A percentile compares a stretch with the other conserved stretches of the same genome.
phyloP scores from a whole-genome alignment of 2,888 invertebrate species.

The Drosophila colorata region DNA sequence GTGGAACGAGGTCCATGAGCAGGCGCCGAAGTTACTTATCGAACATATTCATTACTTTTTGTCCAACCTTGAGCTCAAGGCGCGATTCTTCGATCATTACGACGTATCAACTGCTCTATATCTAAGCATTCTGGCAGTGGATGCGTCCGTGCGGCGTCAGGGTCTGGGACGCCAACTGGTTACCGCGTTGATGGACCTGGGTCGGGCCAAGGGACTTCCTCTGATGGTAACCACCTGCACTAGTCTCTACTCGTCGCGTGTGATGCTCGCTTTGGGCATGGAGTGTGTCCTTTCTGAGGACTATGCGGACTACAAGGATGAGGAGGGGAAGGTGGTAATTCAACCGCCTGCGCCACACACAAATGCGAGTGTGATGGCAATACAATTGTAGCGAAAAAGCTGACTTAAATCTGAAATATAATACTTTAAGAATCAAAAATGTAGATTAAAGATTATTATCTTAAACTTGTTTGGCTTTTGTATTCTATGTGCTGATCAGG shows the following conservation, averaged over 20 bases:
- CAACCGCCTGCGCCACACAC: conserved; percentile 67
- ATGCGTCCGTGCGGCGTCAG: conserved; percentile 49
- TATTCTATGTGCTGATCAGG: no score
- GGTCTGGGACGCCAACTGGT: conserved; percentile 68
- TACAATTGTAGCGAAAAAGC: conserved; percentile 27
- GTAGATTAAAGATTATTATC: no score
- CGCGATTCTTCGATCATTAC: conserved; percentile 58
- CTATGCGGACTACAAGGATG: conserved; percentile 66
- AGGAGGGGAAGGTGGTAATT: conserved; percentile 56
- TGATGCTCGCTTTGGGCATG: conserved; percentile 66
- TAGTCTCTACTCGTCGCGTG: conserved; percentile 64
- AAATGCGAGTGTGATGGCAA: conserved; percentile 46
- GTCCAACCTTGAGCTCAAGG: conserved; percentile 58
- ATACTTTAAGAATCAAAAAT: no score
- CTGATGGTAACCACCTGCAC: conserved; percentile 71
- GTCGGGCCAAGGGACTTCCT: conserved; percentile 52
- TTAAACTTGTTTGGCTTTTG: no score
- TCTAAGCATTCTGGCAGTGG: conserved; percentile 58
- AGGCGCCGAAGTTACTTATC: conserved; percentile 27
- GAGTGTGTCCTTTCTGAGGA: conserved; percentile 47
- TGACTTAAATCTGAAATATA: no score
- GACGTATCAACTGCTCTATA: conserved; percentile 54
- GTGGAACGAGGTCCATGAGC: conserved; percentile 28
- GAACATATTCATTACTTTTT: conserved; percentile 63
- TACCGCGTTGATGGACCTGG: conserved; percentile 57